Base-by-base conservation (phyloP, 2,888 invertebrate genomes). In the Lomographa bimaculata region DNA sequence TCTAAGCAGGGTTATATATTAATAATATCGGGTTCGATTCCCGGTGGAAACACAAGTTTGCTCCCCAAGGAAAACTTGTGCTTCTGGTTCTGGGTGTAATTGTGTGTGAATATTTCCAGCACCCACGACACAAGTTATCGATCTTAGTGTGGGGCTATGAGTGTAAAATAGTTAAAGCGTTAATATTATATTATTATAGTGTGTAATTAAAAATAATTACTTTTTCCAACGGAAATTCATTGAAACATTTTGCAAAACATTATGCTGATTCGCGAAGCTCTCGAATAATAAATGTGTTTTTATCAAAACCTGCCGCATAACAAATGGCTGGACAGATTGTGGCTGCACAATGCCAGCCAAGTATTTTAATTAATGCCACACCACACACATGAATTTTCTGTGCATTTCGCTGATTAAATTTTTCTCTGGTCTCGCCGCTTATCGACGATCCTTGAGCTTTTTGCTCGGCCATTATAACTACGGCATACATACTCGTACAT, bases 351-450 rank as follows among this genome's bases (percentile, higher is more conserved):
- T 60, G 69, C 59, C 64, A 64, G 60, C 59, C 62, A 70, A 74
- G 75, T 74, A 79, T 82, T 82, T 84, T 83, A 82, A 82, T 83
- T 75, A 80, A 79, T 79, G 64, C 70, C 71, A 70, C 75, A 72
- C 70, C 64, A 65, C 59, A 54, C 59, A 68, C 71, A 76, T 79
- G 71, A 64, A 78, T 76, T 75, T 77, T 60, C 68, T 63, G 64
- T 70, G 59, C 66, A 71, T 71, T 73, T 71, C 57, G 59, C 67
- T 66, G 76, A 77, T 79, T 72, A 75, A 67, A 56, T 64, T 61
- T 59, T 60, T 60, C 63, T 63, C 47, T 50, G 41, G 42, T 37
- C 42, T 43, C 32, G 50, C 52, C 50, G 56, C 53, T 58, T 60
- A 60, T 59, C 60, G 46, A 43, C 24, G 44, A 56, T 52, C 54